phyloP scores from a whole-genome alignment of 2,797 vertebrate genomes.

The Melanotaenia parkinsoni region DNA sequence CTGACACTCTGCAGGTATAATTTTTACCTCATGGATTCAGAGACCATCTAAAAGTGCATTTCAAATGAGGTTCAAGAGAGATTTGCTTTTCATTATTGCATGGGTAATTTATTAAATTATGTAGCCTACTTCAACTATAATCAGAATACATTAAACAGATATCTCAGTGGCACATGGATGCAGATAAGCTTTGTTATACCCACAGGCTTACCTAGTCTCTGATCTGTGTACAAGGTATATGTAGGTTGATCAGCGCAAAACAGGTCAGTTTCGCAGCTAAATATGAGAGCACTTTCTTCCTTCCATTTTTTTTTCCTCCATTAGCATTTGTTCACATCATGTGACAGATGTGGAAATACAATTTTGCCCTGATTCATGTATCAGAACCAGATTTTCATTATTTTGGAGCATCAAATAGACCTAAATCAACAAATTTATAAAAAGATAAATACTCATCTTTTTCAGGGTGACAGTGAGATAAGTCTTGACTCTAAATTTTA shows the following conservation, averaged over 20 bases:
- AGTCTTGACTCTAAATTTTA: not conserved
- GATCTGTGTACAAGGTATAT: not conserved
- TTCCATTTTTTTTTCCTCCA: not conserved
- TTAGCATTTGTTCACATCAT: not conserved
- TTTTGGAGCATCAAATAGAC: no score
- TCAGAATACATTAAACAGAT: constrained; percentile 12
- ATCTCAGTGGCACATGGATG: constrained; percentile 12
- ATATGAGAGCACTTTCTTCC: no score
- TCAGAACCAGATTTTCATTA: not conserved
- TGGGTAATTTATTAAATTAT: constrained; percentile 12
- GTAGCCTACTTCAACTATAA: constrained; percentile 15
- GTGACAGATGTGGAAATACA: not conserved
- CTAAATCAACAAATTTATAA: no score
- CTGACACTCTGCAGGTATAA: constrained; percentile 1
- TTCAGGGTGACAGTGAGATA: not conserved
- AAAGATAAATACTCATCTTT: not conserved
- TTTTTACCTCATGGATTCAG: constrained; percentile 14
- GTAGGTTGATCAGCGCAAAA: not conserved
- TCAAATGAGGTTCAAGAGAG: not conserved
- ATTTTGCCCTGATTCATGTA: not conserved
- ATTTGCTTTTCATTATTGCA: not conserved
- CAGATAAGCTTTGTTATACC: constrained; percentile 19
- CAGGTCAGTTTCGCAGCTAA: not conserved
- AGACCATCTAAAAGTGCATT: constrained; percentile 3
- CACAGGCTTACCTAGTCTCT: constrained; percentile 2